Evolutionary conservation across 2,797 vertebrate genomes (phyloP), one percentile per base, ranked within the genome.

Genomic region (Acipenser transmontanus): DNA sequence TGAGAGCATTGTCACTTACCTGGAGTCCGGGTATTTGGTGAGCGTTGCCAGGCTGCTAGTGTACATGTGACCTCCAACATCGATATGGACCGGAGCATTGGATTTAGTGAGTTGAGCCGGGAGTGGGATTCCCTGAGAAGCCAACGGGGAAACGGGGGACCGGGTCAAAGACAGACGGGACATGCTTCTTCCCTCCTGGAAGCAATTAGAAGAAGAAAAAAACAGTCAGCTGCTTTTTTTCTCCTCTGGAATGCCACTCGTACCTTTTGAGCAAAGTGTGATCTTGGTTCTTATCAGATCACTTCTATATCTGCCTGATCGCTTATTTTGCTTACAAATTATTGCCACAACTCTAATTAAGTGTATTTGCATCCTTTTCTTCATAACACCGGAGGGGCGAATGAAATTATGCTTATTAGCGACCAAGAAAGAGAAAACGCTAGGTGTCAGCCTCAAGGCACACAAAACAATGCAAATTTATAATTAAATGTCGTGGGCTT

Each of bases 111-210:
- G 93, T 72, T 99, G 97, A 65, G 97, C 97, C 67, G 97, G 97
- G 73, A 98, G 90, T 72, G 97, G 97, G 80, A 99, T 99, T 78
- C 97, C 97, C 90, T 99, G 97, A 64, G 96, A 80, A 73, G 94
- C 94, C 93, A 99, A 88, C 50, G 97, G 97, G 86, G 97, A 99
- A 83, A 98, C 97, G 62, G 97, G 97, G 78, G 97, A 99, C 79
- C 96, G 96, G 80, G 95, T 98, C 84, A 99, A 88, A 87, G 97
- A 98, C 79, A 98, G 87, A 76, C 96, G 93, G 78, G 97, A 99
- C 97, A 99, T 99, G 88, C 93, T 98, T 94, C 95, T 94, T 92
- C 93, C 95, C 91, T 99, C 95, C 97, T 98, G 88, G 84, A 89
- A 34, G 4, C 34, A 34, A 34, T 34, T 34, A 4, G 34, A 34